Conservation (phyloP, 2,113 vertebrate species). For the Oenanthe oenanthe region DNA sequence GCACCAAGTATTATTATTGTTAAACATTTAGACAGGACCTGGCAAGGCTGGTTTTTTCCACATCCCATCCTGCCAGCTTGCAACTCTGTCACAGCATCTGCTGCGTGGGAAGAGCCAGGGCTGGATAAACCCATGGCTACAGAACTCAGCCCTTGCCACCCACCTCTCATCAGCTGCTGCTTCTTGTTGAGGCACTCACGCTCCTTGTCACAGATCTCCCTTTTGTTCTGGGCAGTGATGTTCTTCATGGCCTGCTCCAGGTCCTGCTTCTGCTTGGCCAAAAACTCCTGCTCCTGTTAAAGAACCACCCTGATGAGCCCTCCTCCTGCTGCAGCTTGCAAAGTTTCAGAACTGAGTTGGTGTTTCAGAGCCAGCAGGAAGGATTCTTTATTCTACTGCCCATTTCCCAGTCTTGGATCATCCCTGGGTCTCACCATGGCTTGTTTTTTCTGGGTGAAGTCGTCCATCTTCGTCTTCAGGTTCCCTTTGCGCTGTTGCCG, state of each 20-base stretch:
- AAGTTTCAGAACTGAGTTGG: neutral
- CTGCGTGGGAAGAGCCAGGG: slow-evolving; percentile 10
- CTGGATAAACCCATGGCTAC: slow-evolving; percentile 5
- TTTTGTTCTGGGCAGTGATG: slow-evolving; percentile 86
- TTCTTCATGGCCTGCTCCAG: slow-evolving; percentile 84
- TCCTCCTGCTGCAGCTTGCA: neutral
- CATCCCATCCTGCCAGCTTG: slow-evolving; percentile 20
- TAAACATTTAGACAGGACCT: slow-evolving; percentile 65
- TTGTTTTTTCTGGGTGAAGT: slow-evolving; percentile 81
- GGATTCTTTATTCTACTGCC: neutral
- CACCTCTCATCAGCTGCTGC: slow-evolving; percentile 90
- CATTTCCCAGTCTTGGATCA: neutral
- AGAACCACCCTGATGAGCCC: neutral
- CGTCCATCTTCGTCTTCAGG: slow-evolving; percentile 83
- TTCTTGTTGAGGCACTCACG: slow-evolving; percentile 88
- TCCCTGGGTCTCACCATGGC: slow-evolving; percentile 74
- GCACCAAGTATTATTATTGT: slow-evolving; percentile 50
- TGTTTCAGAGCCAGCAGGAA: neutral
- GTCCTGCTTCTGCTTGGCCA: slow-evolving; percentile 81
- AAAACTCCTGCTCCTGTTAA: slow-evolving; percentile 86
- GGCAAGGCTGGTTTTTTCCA: slow-evolving; percentile 42
- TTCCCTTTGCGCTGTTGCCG: slow-evolving; percentile 86
- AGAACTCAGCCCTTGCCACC: neutral
- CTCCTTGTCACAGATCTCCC: slow-evolving; percentile 89
- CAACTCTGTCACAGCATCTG: slow-evolving; percentile 43